Evolutionary conservation across 2,113 vertebrate species (phyloP), one percentile per base, ranked within the genome.

Genomic region (Anolis sagrei): DNA sequence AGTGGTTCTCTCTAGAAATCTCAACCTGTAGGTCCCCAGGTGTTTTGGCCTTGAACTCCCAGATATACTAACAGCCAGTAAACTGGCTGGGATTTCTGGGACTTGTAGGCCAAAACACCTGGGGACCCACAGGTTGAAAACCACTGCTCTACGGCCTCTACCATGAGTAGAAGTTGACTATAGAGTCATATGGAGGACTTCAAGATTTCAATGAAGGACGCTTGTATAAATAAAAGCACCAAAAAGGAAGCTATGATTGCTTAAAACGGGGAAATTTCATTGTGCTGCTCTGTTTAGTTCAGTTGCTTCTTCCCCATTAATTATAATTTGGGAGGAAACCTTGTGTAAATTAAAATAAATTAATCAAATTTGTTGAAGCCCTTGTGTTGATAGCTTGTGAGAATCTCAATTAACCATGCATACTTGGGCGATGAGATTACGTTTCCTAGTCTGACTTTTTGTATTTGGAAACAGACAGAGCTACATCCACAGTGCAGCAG

Each of bases 311-410:
- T 21, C 79, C 69, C 64, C 92, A 90, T 93, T 94, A 92, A 94
- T 94, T 95, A 90, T 85, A 89, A 76, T 82, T 89, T 86, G 90
- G 91, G 79, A 95, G 32, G 72, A 89, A 94, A 83, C 70, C 89
- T 93, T 91, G 86, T 87, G 85, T 91, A 94, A 95, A 92, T 91
- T 89, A 86, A 95, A 96, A 93, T 89, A 91, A 88, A 92, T 92
- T 93, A 93, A 93, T 95, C 25, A 39, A 93, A 93, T 89, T 93
- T 95, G 91, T 94, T 92, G 88, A 86, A 86, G 86, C 90, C 89
- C 90, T 89, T 91, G 69, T 93, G 86, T 82, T 84, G 88, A 87
- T 90, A 86, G 88, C 82, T 93, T 93, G 72, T 77, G 78, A 79
- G 90, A 62, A 90, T 92, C 86, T 91, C 88, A 93, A 89, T 92